Base-by-base conservation (phyloP, 2,888 invertebrate genomes). In the Heliconius cydno region DNA sequence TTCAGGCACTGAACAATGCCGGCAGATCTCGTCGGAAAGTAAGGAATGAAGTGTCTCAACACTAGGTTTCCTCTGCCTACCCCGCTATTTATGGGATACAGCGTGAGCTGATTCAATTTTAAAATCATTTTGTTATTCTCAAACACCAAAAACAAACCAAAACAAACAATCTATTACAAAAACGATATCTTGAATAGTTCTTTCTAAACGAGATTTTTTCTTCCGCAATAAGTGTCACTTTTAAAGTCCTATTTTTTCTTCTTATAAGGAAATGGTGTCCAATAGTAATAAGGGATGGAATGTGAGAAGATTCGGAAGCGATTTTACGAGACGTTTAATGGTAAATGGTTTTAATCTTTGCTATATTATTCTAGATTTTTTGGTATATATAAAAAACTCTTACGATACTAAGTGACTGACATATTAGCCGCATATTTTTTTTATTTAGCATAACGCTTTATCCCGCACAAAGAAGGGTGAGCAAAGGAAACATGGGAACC, bases 241-340 rank as follows among this genome's bases (percentile, higher is more conserved):
- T 78, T 78, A 78, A 73, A 71, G 66, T 66, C 67, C 67, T 74
- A 78, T 74, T 78, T 78, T 78, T 78, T 52, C 66, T 67, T 52
- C 57, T 66, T 66, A 78, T 73, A 78, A 78, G 78, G 78, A 78
- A 78, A 78, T 73, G 73, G 73, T 78, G 78, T 73, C 78, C 78
- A 74, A 78, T 65, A 77, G 63, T 65, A 78, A 78, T 78, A 78
- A 78, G 67, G 57, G 28, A 25, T 46, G 78, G 78, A 78, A 78
- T 78, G 78, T 41, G 73, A 73, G 34, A 63, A 75, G 65, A 75
- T 63, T 60, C 60, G 63, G 12, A 63, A 38, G 28, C 38, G 10
- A 75, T 65, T 75, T 60, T 73, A 73, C 34, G 57, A 60, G 30
- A 34, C 73, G 34, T 60, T 73, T 60, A 73, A 73, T 73, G 34